Evolutionary conservation across 2,888 invertebrate genomes (phyloP).

Genomic region (Lapara coniferarum): DNA sequence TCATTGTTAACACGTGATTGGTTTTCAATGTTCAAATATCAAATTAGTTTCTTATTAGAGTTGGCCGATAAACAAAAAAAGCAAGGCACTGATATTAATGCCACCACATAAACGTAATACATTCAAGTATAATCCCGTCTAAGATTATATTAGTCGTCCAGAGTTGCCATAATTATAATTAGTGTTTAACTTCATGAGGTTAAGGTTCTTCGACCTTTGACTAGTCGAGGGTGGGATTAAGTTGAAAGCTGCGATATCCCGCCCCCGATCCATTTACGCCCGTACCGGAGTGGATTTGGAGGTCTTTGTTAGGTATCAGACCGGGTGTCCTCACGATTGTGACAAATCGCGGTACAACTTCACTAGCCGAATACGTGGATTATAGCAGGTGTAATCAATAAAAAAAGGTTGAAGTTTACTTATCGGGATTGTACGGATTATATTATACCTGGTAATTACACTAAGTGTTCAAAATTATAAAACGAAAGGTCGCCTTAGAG

Average conservation of each 20-base stretch:
- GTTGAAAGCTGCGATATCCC: slow-evolving; percentile 49
- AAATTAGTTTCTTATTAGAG: too few species aligned
- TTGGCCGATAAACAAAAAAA: neutral
- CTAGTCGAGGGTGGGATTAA: slow-evolving; percentile 39
- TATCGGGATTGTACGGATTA: too few species aligned
- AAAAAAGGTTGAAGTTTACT: too few species aligned
- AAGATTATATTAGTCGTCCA: too few species aligned
- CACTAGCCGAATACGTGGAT: slow-evolving; percentile 13
- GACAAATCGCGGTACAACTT: slow-evolving; percentile 43
- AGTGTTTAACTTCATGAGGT: slow-evolving; percentile 26
- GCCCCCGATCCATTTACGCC: slow-evolving; percentile 47
- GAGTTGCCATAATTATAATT: too few species aligned
- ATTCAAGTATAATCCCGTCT: too few species aligned
- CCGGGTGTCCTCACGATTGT: slow-evolving; percentile 38
- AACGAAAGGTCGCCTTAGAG: too few species aligned
- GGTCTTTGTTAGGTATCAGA: slow-evolving; percentile 52
- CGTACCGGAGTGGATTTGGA: slow-evolving; percentile 49
- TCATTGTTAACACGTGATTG: neutral
- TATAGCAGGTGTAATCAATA: neutral
- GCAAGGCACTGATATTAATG: neutral
- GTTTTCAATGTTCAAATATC: neutral
- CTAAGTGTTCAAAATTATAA: too few species aligned
- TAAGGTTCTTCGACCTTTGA: slow-evolving; percentile 33
- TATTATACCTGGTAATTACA: too few species aligned
- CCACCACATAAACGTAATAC: too few species aligned